Conservation (phyloP, 2,113 vertebrate genomes). For the Panurus biarmicus region DNA sequence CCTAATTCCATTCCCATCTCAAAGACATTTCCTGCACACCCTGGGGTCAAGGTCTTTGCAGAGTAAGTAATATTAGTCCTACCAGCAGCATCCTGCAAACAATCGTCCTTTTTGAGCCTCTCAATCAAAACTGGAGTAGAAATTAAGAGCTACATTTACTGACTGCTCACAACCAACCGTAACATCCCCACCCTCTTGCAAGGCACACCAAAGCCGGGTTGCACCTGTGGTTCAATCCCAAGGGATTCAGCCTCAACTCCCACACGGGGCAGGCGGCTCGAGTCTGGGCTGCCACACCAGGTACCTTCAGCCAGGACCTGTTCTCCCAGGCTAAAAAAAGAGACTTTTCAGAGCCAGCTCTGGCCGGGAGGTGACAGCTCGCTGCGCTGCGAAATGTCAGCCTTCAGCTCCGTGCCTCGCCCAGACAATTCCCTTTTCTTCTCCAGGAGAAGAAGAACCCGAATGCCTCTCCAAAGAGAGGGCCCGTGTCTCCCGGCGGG, state of each 20-base stretch:
- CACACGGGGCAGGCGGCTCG: rapidly evolving
- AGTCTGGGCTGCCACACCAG: background rate
- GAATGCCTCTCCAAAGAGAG: background rate
- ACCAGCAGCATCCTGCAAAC: background rate
- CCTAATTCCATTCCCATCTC: background rate
- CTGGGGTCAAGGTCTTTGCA: background rate
- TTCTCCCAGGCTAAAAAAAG: background rate
- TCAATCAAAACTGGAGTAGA: background rate
- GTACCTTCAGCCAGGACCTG: background rate
- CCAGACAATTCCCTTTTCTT: background rate
- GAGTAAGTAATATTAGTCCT: background rate
- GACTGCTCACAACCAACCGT: background rate
- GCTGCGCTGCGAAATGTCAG: background rate
- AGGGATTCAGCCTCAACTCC: background rate
- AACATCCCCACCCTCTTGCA: background rate
- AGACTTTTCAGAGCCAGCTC: background rate
- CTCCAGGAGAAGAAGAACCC: background rate
- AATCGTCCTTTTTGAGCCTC: background rate
- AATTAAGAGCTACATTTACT: background rate
- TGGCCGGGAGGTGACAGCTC: background rate
- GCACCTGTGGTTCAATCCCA: background rate
- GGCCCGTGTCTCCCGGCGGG: rapidly evolving
- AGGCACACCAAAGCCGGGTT: rapidly evolving
- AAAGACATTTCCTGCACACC: background rate
- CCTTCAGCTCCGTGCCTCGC: background rate